A percentile compares a stretch with the other conserved stretches of the same genome.
These are phyloP conservation scores for Noctua janthe DNA, from an alignment of 2,888 invertebrate species.

Conservation along the genomic window DNA sequence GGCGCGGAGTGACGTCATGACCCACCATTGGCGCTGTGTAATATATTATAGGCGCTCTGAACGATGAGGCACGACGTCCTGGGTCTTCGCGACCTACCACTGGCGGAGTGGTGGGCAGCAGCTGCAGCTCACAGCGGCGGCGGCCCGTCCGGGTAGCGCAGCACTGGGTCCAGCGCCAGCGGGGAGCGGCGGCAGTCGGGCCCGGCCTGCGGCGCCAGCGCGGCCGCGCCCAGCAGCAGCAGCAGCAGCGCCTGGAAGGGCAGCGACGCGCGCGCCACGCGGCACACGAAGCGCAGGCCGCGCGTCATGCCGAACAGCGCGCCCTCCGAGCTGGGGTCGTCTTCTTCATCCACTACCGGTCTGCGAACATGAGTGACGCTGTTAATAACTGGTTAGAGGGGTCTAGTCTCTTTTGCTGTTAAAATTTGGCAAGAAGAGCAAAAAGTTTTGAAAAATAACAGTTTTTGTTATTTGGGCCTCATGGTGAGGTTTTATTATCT, in stretches of 20 bases:
- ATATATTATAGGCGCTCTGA: not conserved
- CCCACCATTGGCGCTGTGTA: not conserved
- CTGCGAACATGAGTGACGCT: conserved; percentile 64
- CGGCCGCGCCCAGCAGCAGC: conserved; percentile 97
- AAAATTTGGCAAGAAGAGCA: not conserved
- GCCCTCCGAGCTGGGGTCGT: conserved; percentile 76
- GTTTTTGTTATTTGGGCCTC: not conserved
- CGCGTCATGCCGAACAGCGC: conserved; percentile 89
- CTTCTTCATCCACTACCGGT: conserved; percentile 72
- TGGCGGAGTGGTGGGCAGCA: not conserved
- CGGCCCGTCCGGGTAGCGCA: conserved; percentile 97
- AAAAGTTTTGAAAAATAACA: not conserved
- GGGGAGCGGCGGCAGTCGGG: conserved; percentile 95
- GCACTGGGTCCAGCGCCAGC: conserved; percentile 95
- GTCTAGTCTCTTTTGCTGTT: conserved; percentile 1
- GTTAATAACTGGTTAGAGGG: not conserved
- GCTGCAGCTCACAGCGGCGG: conserved; percentile 92
- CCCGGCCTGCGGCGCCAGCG: conserved; percentile 96
- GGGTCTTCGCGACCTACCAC: not conserved
- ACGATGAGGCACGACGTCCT: not conserved
- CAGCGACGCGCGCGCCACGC: conserved; percentile 97
- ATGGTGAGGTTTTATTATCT: not conserved
- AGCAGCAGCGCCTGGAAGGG: conserved; percentile 98
- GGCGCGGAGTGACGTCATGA: conserved; percentile 31
- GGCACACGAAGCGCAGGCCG: conserved; percentile 96